phyloP scores from a whole-genome alignment of 2,888 invertebrate genomes.

The Temnothorax ravouxi region DNA sequence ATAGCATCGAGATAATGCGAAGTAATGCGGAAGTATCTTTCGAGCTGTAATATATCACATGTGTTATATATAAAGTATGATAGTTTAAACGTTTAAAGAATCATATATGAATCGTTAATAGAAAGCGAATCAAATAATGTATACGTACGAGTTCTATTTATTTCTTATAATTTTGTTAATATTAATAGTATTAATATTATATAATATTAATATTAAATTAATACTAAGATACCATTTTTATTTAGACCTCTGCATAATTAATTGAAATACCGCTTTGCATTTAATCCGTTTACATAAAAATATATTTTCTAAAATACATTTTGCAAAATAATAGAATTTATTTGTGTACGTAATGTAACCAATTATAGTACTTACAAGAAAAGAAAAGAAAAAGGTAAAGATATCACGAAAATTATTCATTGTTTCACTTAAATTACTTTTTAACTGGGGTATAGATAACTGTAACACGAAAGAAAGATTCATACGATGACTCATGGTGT shows the following conservation, averaged over 20 bases:
- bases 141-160: neutral
- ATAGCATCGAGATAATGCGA: neutral
- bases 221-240: neutral
- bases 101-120: neutral
- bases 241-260: neutral
- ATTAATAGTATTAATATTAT: neutral
- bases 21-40: neutral
- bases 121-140: neutral
- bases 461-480: constrained; percentile 1
- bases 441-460: neutral
- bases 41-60: neutral
- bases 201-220: neutral
- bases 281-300: neutral
- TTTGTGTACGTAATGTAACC: neutral
- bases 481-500: neutral
- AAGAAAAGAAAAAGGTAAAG: neutral
- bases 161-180: neutral
- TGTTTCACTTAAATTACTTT: neutral
- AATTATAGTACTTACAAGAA: neutral
- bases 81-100: neutral
- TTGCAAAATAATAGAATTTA: constrained; percentile 12
- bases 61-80: neutral
- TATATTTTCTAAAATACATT: neutral
- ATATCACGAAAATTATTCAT: neutral
- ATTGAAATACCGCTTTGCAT: neutral